Base-by-base conservation (phyloP, 2,888 invertebrate species). In the Apamea monoglypha region DNA sequence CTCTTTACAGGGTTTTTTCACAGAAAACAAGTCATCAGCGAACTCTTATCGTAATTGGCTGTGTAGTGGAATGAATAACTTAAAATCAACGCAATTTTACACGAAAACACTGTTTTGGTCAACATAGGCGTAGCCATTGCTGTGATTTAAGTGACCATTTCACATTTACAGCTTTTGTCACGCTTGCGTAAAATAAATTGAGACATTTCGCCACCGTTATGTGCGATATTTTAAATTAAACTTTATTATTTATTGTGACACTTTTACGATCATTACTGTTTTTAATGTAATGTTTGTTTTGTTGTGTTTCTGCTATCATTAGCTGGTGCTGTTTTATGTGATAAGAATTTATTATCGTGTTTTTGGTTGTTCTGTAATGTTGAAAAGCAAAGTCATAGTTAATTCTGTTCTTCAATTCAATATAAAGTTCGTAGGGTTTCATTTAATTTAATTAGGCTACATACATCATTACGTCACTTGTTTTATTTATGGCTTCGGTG, bases 101-200 rank as follows among this genome's bases (percentile, higher is more conserved):
- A 94, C 93, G 92, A 93, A 93, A 95, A 93, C 92, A 92, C 92
- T 92, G 93, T 94, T 95, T 91, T 89, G 91, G 89, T 88, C 90
- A 90, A 90, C 88, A 88, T 85, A 89, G 94, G 94, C 94, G 95
- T 94, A 94, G 93, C 92, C 86, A 91, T 91, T 88, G 89, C 87
- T 82, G 92, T 95, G 95, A 95, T 95, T 95, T 95, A 94, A 94
- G 92, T 93, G 92, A 94, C 94, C 94, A 91, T 92, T 93, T 89
- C 91, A 92, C 91, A 92, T 94, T 94, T 93, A 95, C 93, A 89
- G 92, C 93, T 93, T 94, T 94, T 94, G 95, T 94, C 95, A 95
- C 95, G 95, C 94, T 93, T 92, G 88, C 90, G 85, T 92, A 91
- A 92, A 91, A 94, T 94, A 94, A 95, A 95, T 95, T 94, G 94